Conservation (phyloP, 2,797 vertebrate species). For the Glossophaga mutica region DNA sequence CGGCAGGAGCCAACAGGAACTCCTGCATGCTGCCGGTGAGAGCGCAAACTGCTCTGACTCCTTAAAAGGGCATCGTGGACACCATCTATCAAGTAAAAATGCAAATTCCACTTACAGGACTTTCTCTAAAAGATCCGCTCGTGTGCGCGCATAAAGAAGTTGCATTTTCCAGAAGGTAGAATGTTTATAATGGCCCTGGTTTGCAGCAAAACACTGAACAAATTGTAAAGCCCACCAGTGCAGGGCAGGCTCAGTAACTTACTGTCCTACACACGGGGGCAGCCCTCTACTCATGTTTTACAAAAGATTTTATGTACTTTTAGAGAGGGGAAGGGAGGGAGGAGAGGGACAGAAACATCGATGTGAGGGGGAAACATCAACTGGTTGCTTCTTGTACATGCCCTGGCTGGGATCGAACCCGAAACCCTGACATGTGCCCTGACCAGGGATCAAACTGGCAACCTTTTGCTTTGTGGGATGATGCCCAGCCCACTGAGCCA, state of each 20-base stretch:
- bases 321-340: no score
- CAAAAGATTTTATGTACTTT: no score
- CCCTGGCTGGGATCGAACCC: no score
- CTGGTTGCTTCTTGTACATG: no score
- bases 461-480: no score
- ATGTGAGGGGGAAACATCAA: no score
- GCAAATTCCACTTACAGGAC: not conserved
- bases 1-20: not conserved
- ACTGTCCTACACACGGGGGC: accelerated
- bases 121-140: not conserved
- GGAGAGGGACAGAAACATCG: no score
- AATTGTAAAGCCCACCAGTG: not conserved
- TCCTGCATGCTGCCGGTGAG: accelerated
- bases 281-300: not conserved
- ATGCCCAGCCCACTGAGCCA: no score
- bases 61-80: not conserved
- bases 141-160: not conserved
- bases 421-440: no score
- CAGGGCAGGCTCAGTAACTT: not conserved
- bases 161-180: not conserved
- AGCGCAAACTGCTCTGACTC: not conserved
- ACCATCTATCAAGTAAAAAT: not conserved
- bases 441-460: no score
- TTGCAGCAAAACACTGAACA: not conserved
- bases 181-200: not conserved